Evolutionary conservation across 2,797 vertebrate species (phyloP), one percentile per base, ranked within the genome.

Genomic region (Melanotaenia parkinsoni): DNA sequence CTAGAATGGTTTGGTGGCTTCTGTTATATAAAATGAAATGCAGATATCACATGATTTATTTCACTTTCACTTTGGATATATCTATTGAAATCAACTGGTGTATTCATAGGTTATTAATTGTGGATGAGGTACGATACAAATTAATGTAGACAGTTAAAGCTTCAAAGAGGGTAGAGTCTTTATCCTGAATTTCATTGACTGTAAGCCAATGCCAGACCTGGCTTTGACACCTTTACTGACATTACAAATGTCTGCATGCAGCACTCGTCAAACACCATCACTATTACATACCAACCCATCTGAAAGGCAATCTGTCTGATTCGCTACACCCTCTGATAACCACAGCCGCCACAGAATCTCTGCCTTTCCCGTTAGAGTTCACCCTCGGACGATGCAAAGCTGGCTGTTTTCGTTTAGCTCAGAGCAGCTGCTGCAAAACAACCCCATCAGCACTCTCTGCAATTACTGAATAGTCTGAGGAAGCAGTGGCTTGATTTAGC

Each of bases 401-500:
- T 22, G 69, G 68, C 70, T 71, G 53, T 78, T 92, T 91, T 87
- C 62, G 43, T 89, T 90, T 82, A 77, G 74, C 67, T 70, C 59
- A 32, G 54, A 16, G 50, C 63, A 56, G 82, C 83, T 60, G 83
- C 80, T 56, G n/a, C 81, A 79, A 88, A 92, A 91, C 82, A 88
- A 84, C 87, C 79, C 60, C 70, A 89, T 93, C 91, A 92, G 88
- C 89, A 89, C 86, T 89, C 86, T 74, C 38, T 74, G 80, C 90
- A 91, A 93, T 93, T 89, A 92, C 87, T 2, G 77, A 84, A 82
- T 37, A 84, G 86, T 85, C 77, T 20, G 82, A 90, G 88, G 89
- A 91, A 88, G 87, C 89, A 85, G 90, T 22, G 76, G 72, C 82
- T 89, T 89, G 90, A 91, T 94, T 91, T 89, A 90, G 90, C 84